These are phyloP conservation scores for Nymphalis io DNA, from an alignment of 1,140 invertebrate species.

Conservation along the genomic window DNA sequence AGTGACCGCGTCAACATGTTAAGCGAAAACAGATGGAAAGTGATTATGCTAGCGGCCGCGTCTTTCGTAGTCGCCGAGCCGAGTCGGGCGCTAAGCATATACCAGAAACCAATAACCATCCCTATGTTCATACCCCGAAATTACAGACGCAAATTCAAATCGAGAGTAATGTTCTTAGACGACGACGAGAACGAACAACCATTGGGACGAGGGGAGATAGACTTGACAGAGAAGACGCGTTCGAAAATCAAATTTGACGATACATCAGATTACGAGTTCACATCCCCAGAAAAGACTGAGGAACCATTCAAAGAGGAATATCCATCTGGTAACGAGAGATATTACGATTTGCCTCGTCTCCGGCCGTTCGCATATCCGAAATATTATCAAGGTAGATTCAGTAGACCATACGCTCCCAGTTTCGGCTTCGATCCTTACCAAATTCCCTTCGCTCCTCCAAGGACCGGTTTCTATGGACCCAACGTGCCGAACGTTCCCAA, in stretches of 20 bases:
- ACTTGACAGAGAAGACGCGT: conserved; percentile 57
- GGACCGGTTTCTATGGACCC: conserved; percentile 57
- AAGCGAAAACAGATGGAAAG: conserved; percentile 76
- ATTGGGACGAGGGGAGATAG: conserved; percentile 65
- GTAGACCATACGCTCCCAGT: conserved; percentile 61
- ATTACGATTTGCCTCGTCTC: conserved; percentile 60
- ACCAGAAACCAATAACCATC: conserved; percentile 55
- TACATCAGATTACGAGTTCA: conserved; percentile 65
- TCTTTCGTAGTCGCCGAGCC: conserved; percentile 61
- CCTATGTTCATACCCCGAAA: conserved; percentile 71
- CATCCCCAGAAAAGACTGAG: conserved; percentile 52
- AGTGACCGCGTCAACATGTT: conserved; percentile 76
- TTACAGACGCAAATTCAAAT: conserved; percentile 45
- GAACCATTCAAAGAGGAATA: conserved; percentile 38
- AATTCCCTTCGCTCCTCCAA: conserved; percentile 53
- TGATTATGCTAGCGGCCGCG: conserved; percentile 66
- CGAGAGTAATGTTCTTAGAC: conserved; percentile 65
- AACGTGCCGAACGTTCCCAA: conserved; percentile 23
- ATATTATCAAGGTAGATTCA: conserved; percentile 67
- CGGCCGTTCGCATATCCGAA: conserved; percentile 49
- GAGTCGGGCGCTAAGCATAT: conserved; percentile 63
- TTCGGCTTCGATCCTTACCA: conserved; percentile 61
- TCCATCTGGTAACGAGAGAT: conserved; percentile 59
- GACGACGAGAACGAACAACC: conserved; percentile 61
- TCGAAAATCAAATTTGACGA: conserved; percentile 72